Conservation (phyloP, 1,140 invertebrate genomes). For the Drosophila repleta region DNA sequence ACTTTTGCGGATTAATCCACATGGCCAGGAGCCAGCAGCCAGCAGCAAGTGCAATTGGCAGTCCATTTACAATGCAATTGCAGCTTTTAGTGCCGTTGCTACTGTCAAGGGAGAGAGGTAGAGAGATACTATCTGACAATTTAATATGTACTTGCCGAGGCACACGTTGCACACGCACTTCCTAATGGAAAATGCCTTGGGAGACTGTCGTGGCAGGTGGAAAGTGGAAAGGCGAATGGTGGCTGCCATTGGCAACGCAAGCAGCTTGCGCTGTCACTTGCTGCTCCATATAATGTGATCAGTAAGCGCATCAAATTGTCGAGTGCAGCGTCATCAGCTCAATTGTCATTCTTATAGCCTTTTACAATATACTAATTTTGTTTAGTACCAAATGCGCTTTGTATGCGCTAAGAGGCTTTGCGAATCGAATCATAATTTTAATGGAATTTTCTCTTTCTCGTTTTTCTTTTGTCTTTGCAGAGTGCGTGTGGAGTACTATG, state of each 20-base stretch:
- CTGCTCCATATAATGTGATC: constrained; percentile 59
- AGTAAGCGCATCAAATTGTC: constrained; percentile 78
- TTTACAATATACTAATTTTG: constrained; percentile 25
- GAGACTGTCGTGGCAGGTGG: neutral
- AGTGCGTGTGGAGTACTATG: constrained; percentile 99
- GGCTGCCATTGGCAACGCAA: constrained; percentile 35
- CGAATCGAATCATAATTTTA: constrained; percentile 33
- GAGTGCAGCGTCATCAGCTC: constrained; percentile 54
- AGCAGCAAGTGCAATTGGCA: constrained; percentile 1
- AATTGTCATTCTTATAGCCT: constrained; percentile 44
- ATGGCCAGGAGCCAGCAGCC: neutral
- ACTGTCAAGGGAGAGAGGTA: neutral
- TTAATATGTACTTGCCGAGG: constrained; percentile 35
- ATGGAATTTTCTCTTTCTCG: neutral
- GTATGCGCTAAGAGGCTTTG: constrained; percentile 35
- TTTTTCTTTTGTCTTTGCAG: constrained; percentile 85
- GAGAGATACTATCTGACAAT: constrained; percentile 10
- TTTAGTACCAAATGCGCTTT: constrained; percentile 10
- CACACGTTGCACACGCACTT: constrained; percentile 22
- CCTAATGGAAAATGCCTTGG: constrained; percentile 5
- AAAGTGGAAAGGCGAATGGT: neutral
- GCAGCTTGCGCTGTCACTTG: constrained; percentile 13
- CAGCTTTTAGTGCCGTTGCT: neutral
- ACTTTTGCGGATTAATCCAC: neutral
- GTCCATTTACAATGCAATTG: neutral